Evolutionary conservation across 30 jellyfish, hydroid and myxozoan genomes (phyloP), one percentile per base, ranked within the genome.

Genomic region (Chrysaora quinquecirrha): DNA sequence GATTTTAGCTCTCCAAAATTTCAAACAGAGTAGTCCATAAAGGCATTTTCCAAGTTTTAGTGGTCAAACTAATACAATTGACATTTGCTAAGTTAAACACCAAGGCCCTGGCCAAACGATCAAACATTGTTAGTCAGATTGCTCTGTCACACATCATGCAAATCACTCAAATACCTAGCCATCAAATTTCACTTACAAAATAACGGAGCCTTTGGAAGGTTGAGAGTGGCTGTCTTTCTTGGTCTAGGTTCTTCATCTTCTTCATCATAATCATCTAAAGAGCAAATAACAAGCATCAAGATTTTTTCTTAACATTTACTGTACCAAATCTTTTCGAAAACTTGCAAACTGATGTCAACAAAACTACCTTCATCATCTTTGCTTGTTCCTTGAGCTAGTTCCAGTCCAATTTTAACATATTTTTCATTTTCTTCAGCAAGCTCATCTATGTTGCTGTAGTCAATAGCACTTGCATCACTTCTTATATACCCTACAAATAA

Each of bases 381-480:
- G 67, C 65, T 80, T n/a, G 77, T 9, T 20, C 61, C 73, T 34
- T 79, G 61, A 12, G 74, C 77, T 25, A 76, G 27, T 31, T 80
- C 83, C 23, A 80, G 25, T 2, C 90, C 90, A 61, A 65, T 69
- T 22, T 69, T 75, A 27, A 80, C 79, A 80, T 66, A 74, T 34
- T 66, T 75, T 22, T 80, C 80, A 14, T 28, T 75, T 50, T 94
- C 99, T 10, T 94, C 99, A 27, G 99, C 99, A 29, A 94, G 91
- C 70, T 94, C 99, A 75, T 87, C 96, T 31, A 94, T 94, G 68
- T 75, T 82, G 63, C 99, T 88, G 86, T 85, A 94, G 58, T 94
- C 99, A 20, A 94, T 82, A 50, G 96, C 96, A 11, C 83, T 58
- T 18, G 46, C 88, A 23, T 20, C 83, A 49, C 88, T 84, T 48